Conservation (phyloP, 2,113 vertebrate genomes). For the Talpa occidentalis region DNA sequence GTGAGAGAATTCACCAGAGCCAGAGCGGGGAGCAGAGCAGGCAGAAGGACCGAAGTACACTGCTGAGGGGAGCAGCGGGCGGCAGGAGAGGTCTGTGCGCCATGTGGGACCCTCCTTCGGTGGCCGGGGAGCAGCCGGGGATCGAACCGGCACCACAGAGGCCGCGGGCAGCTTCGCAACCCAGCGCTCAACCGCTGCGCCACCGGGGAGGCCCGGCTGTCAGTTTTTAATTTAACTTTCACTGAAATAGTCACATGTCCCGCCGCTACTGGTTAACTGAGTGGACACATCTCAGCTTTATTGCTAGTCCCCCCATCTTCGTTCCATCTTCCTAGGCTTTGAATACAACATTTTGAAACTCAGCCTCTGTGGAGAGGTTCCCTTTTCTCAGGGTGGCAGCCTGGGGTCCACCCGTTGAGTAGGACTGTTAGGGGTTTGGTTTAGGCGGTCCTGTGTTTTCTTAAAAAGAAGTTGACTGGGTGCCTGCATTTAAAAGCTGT, state of each 20-base stretch:
- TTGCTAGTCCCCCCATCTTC: not conserved
- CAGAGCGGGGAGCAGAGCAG: too few relatives aligned
- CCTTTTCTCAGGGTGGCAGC: not conserved
- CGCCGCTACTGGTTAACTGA: not conserved
- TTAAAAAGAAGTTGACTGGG: not conserved
- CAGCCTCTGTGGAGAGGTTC: accelerated
- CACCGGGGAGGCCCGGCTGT: too few relatives aligned
- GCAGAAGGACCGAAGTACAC: too few relatives aligned
- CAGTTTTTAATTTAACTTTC: not conserved
- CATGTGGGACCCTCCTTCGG: too few relatives aligned
- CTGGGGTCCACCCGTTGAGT: accelerated
- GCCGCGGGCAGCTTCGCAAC: too few relatives aligned
- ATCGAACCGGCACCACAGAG: too few relatives aligned
- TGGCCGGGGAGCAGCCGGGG: too few relatives aligned
- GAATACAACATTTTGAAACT: not conserved
- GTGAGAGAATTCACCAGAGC: too few relatives aligned
- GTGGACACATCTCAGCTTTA: not conserved
- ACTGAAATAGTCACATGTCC: not conserved
- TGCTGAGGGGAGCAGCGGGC: too few relatives aligned
- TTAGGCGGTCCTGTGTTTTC: not conserved
- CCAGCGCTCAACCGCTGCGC: too few relatives aligned
- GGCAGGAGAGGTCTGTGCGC: too few relatives aligned
- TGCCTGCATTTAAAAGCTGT: not conserved
- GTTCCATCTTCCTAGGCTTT: not conserved
- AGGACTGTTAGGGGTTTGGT: not conserved